Percentiles rank a stretch among this genome's conserved stretches.
Evolutionary conservation across 2,797 vertebrate species (phyloP).

Genomic region (Crocodylus rhombifer): DNA sequence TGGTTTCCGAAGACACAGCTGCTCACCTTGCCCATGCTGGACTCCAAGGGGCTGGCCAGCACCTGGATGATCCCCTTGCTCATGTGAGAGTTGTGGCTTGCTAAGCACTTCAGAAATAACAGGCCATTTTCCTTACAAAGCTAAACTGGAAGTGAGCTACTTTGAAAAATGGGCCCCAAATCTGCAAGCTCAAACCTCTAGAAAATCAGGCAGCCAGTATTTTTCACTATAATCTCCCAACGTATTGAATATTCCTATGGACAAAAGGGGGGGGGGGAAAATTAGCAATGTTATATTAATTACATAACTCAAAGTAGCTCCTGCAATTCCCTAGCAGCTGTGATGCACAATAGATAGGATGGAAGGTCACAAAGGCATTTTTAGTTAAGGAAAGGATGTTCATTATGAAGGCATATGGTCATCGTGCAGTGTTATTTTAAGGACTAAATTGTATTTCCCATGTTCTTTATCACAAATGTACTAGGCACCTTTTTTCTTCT

Average conservation of each 20-base stretch:
- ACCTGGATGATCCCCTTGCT: too few species aligned
- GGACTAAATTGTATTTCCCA: background rate
- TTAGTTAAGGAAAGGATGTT: background rate
- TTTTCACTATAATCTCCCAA: background rate
- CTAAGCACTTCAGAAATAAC: too few species aligned
- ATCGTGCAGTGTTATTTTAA: background rate
- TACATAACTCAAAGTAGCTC: background rate
- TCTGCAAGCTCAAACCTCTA: background rate
- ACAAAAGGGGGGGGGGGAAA: background rate
- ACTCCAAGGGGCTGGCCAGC: too few species aligned
- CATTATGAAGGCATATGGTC: accelerated
- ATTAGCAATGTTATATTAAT: background rate
- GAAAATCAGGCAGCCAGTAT: background rate
- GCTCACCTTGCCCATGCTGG: too few species aligned
- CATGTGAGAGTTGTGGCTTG: too few species aligned
- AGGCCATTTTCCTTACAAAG: too few species aligned
- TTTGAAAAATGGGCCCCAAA: too few species aligned
- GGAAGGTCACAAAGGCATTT: conserved; percentile 19
- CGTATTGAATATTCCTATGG: background rate
- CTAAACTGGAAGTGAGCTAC: too few species aligned
- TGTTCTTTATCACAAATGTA: background rate
- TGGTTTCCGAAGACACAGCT: too few species aligned
- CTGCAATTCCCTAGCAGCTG: conserved; percentile 6
- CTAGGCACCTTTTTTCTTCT: background rate
- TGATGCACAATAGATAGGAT: background rate